Evolutionary conservation across 2,888 invertebrate genomes (phyloP).

Genomic region (Hoplodrina ambigua): DNA sequence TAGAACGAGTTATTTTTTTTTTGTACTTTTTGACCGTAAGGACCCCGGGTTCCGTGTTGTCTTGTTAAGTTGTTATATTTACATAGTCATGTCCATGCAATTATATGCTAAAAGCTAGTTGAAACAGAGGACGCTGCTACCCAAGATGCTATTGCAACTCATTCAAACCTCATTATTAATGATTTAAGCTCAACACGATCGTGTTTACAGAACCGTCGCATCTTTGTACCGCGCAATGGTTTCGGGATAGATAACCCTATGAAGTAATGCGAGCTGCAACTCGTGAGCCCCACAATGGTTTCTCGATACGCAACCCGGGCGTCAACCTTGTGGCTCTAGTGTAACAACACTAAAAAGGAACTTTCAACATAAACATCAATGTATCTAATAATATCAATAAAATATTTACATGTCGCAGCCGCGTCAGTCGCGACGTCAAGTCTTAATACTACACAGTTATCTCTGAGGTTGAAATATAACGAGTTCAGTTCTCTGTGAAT

Average conservation of each 20-base stretch:
- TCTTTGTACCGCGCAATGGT: no score
- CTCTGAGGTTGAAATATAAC: not conserved
- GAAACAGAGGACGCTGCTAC: no score
- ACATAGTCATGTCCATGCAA: no score
- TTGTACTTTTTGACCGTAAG: no score
- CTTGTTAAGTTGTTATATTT: no score
- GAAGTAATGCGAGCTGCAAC: not conserved
- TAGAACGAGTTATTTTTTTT: no score
- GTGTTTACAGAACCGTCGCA: no score
- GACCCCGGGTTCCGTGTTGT: no score
- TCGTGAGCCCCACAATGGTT: not conserved
- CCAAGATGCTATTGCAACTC: no score
- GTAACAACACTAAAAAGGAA: constrained; percentile 53
- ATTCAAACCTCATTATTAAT: no score
- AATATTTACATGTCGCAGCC: constrained; percentile 45
- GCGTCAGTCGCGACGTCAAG: not conserved
- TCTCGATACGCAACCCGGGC: not conserved
- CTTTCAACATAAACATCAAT: constrained; percentile 52
- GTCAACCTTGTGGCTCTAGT: constrained; percentile 7
- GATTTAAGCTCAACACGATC: no score
- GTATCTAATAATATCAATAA: constrained; percentile 41
- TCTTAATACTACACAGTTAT: not conserved
- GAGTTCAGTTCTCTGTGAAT: not conserved
- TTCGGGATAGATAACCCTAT: not conserved
- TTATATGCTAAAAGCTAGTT: no score